Percentiles rank a stretch among this genome's conserved stretches.
phyloP scores from a whole-genome alignment of 2,797 vertebrate species.

The Tenualosa thibaudeaui region DNA sequence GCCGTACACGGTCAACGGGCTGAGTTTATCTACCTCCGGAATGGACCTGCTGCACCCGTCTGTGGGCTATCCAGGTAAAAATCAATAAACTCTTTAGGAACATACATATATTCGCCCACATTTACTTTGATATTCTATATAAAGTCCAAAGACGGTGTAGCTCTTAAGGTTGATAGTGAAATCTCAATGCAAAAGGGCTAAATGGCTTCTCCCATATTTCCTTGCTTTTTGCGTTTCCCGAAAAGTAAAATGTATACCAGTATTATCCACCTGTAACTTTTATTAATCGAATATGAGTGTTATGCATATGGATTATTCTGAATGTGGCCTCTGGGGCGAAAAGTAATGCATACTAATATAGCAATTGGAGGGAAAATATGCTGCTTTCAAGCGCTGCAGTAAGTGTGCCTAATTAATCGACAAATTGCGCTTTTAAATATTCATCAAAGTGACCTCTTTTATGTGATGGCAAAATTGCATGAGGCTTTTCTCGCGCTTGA shows the following conservation, averaged over 20 bases:
- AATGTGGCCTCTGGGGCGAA: background rate
- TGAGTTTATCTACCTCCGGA: slow-evolving; percentile 95
- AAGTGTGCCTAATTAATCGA: slow-evolving; percentile 16
- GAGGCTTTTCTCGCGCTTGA: background rate
- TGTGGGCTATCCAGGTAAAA: slow-evolving; percentile 93
- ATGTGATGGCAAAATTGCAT: background rate
- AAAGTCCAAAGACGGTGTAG: background rate
- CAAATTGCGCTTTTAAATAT: slow-evolving; percentile 22
- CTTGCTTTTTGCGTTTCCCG: background rate
- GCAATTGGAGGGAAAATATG: background rate
- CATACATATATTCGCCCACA: background rate
- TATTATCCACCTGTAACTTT: background rate
- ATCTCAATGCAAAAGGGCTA: background rate
- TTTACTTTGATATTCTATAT: background rate
- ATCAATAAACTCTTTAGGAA: background rate
- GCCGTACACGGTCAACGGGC: slow-evolving; percentile 97
- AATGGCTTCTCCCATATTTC: background rate
- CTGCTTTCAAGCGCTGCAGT: background rate
- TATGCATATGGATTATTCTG: background rate
- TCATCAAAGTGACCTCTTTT: slow-evolving; percentile 13
- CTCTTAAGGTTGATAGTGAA: background rate
- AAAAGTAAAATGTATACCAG: background rate
- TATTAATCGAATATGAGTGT: background rate
- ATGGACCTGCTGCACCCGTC: slow-evolving; percentile 98
- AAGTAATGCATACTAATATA: background rate